phyloP scores from a whole-genome alignment of 2,797 vertebrate species.

The Crax fasciolata region DNA sequence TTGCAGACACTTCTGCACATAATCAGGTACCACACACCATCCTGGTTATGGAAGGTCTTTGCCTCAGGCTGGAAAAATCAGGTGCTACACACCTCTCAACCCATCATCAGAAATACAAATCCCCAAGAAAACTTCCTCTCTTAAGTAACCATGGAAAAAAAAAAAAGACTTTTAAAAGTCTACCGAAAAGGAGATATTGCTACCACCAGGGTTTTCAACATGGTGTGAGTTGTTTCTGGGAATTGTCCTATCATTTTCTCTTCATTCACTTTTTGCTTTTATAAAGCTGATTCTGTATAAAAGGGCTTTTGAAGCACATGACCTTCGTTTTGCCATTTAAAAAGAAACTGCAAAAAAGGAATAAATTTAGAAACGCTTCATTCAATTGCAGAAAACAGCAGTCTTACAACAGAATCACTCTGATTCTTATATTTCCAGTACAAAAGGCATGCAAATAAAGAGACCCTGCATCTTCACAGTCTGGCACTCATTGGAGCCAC shows the following conservation, averaged over 20 bases:
- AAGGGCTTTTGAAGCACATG: conserved; percentile 7
- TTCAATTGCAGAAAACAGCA: conserved; percentile 38
- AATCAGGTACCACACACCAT: background rate
- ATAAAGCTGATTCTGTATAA: conserved; percentile 47
- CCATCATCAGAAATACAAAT: conserved; percentile 31
- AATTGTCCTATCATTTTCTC: conserved; percentile 45
- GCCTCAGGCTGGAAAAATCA: background rate
- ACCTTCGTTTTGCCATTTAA: background rate
- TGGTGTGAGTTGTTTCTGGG: background rate
- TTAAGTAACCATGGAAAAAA: background rate
- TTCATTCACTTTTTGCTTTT: background rate
- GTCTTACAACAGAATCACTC: conserved; percentile 51
- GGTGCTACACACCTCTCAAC: background rate
- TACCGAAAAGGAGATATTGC: background rate
- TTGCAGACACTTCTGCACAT: conserved; percentile 26
- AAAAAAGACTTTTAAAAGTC: background rate
- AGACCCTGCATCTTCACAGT: conserved; percentile 22
- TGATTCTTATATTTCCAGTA: conserved; percentile 43
- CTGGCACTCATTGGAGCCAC: background rate
- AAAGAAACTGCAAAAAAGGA: conserved; percentile 40
- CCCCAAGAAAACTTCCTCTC: conserved; percentile 9
- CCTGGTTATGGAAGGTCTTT: background rate
- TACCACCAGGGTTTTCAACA: conserved; percentile 33
- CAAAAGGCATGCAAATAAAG: conserved; percentile 71
- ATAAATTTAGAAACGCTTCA: conserved; percentile 37